These are phyloP conservation scores for Phrynosoma platyrhinos DNA, from an alignment of 2,113 vertebrate species.

Conservation along the genomic window DNA sequence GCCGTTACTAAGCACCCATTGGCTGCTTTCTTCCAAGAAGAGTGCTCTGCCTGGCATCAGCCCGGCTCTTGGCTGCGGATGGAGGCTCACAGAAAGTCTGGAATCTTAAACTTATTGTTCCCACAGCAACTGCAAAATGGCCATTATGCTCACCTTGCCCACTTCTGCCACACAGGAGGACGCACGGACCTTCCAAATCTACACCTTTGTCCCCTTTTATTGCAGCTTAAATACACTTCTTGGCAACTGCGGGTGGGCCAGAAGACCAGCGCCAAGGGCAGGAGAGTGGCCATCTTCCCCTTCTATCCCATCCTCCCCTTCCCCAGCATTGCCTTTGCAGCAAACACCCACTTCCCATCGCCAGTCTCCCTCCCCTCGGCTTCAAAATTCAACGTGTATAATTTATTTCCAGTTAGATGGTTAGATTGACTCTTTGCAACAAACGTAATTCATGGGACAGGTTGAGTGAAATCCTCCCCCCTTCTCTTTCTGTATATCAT, in stretches of 20 bases:
- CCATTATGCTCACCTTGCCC: slow-evolving; percentile 66
- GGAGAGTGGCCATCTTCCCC: slow-evolving; percentile 29
- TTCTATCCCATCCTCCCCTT: not conserved
- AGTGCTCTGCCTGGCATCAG: slow-evolving; percentile 44
- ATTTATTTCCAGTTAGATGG: slow-evolving; percentile 69
- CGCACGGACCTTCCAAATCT: not conserved
- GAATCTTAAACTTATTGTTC: slow-evolving; percentile 69
- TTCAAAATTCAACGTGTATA: slow-evolving; percentile 45
- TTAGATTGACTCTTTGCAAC: slow-evolving; percentile 61
- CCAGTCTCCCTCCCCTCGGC: slow-evolving; percentile 46
- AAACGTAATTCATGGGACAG: slow-evolving; percentile 56
- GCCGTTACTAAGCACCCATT: slow-evolving; percentile 40
- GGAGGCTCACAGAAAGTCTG: slow-evolving; percentile 51
- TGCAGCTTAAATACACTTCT: slow-evolving; percentile 45
- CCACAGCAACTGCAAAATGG: slow-evolving; percentile 74
- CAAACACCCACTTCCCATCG: slow-evolving; percentile 31
- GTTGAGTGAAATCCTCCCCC: slow-evolving; percentile 31
- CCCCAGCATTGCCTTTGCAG: slow-evolving; percentile 38
- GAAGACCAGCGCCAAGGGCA: not conserved
- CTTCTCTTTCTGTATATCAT: slow-evolving; percentile 58
- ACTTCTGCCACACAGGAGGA: slow-evolving; percentile 50
- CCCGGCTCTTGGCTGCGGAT: slow-evolving; percentile 46
- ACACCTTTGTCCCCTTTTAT: slow-evolving; percentile 31
- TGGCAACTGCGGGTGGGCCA: not conserved
- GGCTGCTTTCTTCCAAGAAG: slow-evolving; percentile 45